Conservation (phyloP, 2,888 invertebrate genomes). For the Crematogaster levior region DNA sequence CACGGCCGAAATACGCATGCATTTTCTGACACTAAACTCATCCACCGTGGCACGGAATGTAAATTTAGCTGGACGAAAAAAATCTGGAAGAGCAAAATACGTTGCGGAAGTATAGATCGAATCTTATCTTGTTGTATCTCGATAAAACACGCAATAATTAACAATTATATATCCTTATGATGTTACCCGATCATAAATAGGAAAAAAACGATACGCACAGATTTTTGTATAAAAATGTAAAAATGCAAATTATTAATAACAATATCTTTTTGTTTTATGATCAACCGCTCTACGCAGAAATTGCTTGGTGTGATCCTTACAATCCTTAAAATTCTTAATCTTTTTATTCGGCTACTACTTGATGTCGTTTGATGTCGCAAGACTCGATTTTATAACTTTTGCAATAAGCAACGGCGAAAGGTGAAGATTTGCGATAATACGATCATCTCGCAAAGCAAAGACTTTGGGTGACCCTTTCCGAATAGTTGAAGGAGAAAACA, state of each 20-base stretch:
- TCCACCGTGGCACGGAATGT: not conserved
- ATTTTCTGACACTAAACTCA: not conserved
- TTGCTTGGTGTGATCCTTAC: too few relatives aligned
- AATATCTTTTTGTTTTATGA: too few relatives aligned
- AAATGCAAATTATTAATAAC: not conserved
- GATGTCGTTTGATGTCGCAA: not conserved
- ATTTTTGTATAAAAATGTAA: too few relatives aligned
- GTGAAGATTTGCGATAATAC: not conserved
- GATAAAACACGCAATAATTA: not conserved
- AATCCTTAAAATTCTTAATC: too few relatives aligned
- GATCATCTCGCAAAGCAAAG: not conserved
- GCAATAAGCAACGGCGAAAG: not conserved
- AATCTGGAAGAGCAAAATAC: not conserved
- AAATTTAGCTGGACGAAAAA: not conserved
- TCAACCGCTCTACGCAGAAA: too few relatives aligned
- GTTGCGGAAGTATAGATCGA: not conserved
- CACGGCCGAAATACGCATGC: constrained; percentile 8
- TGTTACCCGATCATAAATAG: not conserved
- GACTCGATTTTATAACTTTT: not conserved
- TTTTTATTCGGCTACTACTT: not conserved
- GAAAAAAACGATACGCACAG: not conserved
- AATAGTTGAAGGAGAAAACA: not conserved
- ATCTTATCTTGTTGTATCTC: not conserved
- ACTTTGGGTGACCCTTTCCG: not conserved
- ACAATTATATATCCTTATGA: not conserved